Evolutionary conservation across 2,113 vertebrate species (phyloP), one percentile per base, ranked within the genome.

Genomic region (Saccopteryx bilineata): DNA sequence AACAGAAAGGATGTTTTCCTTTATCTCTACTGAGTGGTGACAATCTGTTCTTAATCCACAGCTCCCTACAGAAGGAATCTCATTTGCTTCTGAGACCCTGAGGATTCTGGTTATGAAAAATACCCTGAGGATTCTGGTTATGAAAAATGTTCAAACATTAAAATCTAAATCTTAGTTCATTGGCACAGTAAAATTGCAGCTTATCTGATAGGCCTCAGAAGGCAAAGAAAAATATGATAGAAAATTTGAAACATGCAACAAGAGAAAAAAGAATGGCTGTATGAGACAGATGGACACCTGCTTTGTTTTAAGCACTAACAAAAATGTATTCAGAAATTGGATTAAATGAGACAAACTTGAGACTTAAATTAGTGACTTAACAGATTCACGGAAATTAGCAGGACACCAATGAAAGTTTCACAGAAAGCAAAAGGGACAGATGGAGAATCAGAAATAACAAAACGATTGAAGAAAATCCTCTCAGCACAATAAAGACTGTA

Each of bases 301-400:
- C 79, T 88, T 96, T 89, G 28, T 78, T 95, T 95, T 56, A 89
- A 60, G 5, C 31, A 60, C 4, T 93, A 83, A 86, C 2, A 26
- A 92, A 63, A 33, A 92, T 58, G 6, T 5, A 82, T 33, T 68
- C 56, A 72, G n/a, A 93, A 85, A 31, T 12, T 54, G 65, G 11
- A 28, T 96, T 78, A 92, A 82, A 82, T 84, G 21, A 93, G 33
- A 90, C 74, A 39, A 91, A 96, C 60, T n/a, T 91, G 46, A 95
- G 79, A 28, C n/a, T 60, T 71, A 95, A 83, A 82, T 63, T 81
- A 74, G 54, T 89, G 46, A 74, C 9, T 72, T 89, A 86, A 80
- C 19, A 92, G 61, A n/a, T 72, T 86, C 23, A 95, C 31, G 63
- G 82, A 96, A 91, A 89, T 74, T 82, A 78, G 10, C 56, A 83